Evolutionary conservation across 1,140 invertebrate species (phyloP), one percentile per base, ranked within the genome.

Genomic region (Anagrus nilaparvatae): DNA sequence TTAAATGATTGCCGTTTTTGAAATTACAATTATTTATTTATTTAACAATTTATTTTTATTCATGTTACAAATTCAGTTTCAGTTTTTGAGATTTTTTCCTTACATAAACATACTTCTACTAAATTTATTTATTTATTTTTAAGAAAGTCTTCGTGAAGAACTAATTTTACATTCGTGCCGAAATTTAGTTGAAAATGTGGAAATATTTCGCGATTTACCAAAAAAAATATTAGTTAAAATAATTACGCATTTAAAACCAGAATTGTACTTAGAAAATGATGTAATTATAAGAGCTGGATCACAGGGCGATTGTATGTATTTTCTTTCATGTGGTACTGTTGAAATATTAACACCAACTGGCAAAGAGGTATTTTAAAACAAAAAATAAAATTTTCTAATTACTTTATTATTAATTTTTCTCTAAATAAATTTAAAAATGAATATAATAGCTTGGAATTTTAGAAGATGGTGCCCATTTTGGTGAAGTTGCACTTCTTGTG

Each of bases 221-320:
- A 54, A 50, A 38, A 23, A 58, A 3, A 9, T 54, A 5, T 41
- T 66, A 0, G 48, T 45, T 7, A 45, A 46, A 1, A 63, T 68
- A 29, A 46, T 64, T 2, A 46, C 47, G 1, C 49, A 46, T 29
- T 44, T 68, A 16, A 66, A 57, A 30, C 58, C 61, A 7, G 63
- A 66, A 42, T 40, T 66, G 7, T 64, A 65, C 45, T 46, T 68
- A 20, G 56, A 53, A 1, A 59, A 63, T 27, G 65, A 68, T 21
- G 47, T 59, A 5, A 73, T 78, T 13, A 56, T 72, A 3, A 70
- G 70, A 51, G 71, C 74, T 4, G 72, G 71, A 0, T 61, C 64
- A 10, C 53, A 62, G 9, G 74, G 74, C 8, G 70, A 76, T 28
- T 76, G 69, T 46, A 76, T 78, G 74, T 78, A 69, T 49, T 77